Base-by-base conservation (phyloP, 2,888 invertebrate species). In the Hydriomena furcata region DNA sequence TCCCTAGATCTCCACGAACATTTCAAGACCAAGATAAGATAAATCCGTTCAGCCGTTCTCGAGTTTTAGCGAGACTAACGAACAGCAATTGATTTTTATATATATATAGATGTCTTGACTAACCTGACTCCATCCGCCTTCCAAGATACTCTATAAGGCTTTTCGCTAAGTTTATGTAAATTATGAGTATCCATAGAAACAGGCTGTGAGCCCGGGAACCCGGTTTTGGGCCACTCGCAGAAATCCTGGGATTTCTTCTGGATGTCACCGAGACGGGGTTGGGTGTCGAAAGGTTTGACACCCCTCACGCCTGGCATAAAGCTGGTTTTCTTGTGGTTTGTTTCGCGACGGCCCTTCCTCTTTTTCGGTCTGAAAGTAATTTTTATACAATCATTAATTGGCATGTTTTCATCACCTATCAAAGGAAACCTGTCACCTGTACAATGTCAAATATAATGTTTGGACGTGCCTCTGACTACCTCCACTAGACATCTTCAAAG, bases 41-140 rank as follows among this genome's bases (percentile, higher is more conserved):
- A n/a, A n/a, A n/a, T n/a, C n/a, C n/a, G n/a, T n/a, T n/a, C n/a
- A n/a, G n/a, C n/a, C n/a, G n/a, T n/a, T n/a, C n/a, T n/a, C n/a
- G n/a, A n/a, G n/a, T n/a, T n/a, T n/a, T n/a, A n/a, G n/a, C n/a
- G n/a, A n/a, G n/a, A n/a, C n/a, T n/a, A n/a, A n/a, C n/a, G n/a
- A n/a, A n/a, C n/a, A n/a, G n/a, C n/a, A n/a, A n/a, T n/a, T n/a
- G n/a, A n/a, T n/a, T n/a, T n/a, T n/a, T n/a, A n/a, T n/a, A n/a
- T n/a, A n/a, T n/a, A n/a, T n/a, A n/a, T n/a, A n/a, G n/a, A n/a
- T n/a, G n/a, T n/a, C n/a, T n/a, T n/a, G 10, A 11, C 63, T 74
- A 76, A 96, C 95, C 97, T 94, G 23, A 96, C 96, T 25, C 99
- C 99, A 82, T 99, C 99, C 6, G 99, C 99, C 79, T 99, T 99